Conservation (phyloP, 2,888 invertebrate genomes). For the Unio pictorum region DNA sequence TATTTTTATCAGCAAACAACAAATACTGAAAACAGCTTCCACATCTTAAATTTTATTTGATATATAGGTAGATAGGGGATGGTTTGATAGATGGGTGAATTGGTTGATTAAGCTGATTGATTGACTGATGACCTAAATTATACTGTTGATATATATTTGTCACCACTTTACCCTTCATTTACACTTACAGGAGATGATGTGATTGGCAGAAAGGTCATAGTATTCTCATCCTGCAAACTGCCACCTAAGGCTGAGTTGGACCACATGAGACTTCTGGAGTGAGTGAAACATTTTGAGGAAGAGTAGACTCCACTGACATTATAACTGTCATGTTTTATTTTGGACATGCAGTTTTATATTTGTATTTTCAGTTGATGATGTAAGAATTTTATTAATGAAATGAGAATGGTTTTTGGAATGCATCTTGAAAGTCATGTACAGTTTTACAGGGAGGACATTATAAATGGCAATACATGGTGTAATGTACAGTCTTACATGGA, state of each 20-base stretch:
- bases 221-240: slow-evolving; percentile 93
- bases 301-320: not conserved
- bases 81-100: too few relatives aligned
- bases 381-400: not conserved
- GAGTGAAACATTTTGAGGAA: slow-evolving; percentile 39
- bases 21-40: too few relatives aligned
- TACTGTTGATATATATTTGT: not conserved
- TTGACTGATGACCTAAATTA: not conserved
- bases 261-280: slow-evolving; percentile 83
- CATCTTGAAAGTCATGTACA: too few relatives aligned
- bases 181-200: slow-evolving; percentile 78
- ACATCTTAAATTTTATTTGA: too few relatives aligned
- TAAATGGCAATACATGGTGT: too few relatives aligned
- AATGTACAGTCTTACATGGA: too few relatives aligned
- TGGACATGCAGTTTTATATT: not conserved
- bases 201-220: slow-evolving; percentile 93
- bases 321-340: not conserved
- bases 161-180: not conserved
- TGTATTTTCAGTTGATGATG: not conserved
- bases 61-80: too few relatives aligned
- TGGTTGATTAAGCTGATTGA: not conserved
- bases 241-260: slow-evolving; percentile 86
- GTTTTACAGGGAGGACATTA: too few relatives aligned
- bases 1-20: too few relatives aligned
- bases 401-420: too few relatives aligned